Base-by-base conservation (phyloP, 2,888 invertebrate species). In the Drosophila atripex region DNA sequence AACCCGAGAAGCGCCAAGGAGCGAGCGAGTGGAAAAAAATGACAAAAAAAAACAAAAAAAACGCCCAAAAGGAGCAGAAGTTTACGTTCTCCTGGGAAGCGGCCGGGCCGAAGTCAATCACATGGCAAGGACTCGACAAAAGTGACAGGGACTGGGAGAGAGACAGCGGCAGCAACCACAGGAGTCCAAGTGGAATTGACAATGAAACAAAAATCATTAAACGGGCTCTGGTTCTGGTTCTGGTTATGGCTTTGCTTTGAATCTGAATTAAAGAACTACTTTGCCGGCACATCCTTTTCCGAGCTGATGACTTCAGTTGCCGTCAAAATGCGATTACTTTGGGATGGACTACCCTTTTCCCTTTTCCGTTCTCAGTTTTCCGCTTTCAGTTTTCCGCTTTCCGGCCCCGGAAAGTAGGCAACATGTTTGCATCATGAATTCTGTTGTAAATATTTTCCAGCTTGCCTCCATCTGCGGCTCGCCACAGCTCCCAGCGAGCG, bases 61-160 rank as follows among this genome's bases (percentile, higher is more conserved):
- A 14, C n/a, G 28, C 11, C 28, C 23, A 28, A 50, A 28, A 14
- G 35, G 51, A 35, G 28, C n/a, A 3, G 16, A 45, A 63, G 51
- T 64, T 64, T 64, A 51, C 65, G 64, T 63, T 63, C 65, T 54
- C 58, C 32, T 43, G 58, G 58, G 58, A 58, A 35, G 50, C 28
- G 23, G 53, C 52, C 58, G 50, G 14, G 38, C 38, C 38, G 14
- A 38, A 63, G 64, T 64, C 63, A 63, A 51, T 64, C 51, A 45
- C 43, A 45, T 63, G 21, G 61, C n/a, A 25, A 58, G 32, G 16
- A 39, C 39, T 39, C 14, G 6, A 8, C 9, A 41, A 18, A 18
- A 41, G 25, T 14, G 25, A 28, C 47, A 28, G 47, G 8, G 11
- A 16, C 16, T n/a, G 16, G 21, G 23, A 9, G 32, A 23, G 7